Percentiles rank a stretch among this genome's conserved stretches.
These are phyloP conservation scores for Amphipoea oculea DNA, from an alignment of 2,888 invertebrate genomes.

Conservation along the genomic window DNA sequence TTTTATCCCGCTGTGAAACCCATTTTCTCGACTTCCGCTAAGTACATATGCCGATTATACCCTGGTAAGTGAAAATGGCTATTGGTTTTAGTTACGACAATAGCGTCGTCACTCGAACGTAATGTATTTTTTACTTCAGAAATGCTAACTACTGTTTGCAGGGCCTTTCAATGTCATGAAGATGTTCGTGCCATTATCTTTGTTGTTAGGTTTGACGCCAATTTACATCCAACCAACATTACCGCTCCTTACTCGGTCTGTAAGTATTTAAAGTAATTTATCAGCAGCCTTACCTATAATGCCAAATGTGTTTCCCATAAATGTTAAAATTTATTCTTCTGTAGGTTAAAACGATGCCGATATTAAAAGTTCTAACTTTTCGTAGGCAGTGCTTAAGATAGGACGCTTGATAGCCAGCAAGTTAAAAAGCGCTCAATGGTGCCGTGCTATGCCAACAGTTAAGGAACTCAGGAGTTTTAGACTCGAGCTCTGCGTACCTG, in stretches of 20 bases:
- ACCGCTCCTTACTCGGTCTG: conserved; percentile 80
- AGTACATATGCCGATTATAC: conserved; percentile 79
- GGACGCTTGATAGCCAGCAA: conserved; percentile 77
- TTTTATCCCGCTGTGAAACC: conserved; percentile 76
- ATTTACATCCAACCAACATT: conserved; percentile 81
- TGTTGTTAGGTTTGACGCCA: conserved; percentile 80
- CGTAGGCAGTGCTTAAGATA: conserved; percentile 80
- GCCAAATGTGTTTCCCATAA: not conserved
- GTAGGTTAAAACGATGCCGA: not conserved
- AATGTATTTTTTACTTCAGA: conserved; percentile 67
- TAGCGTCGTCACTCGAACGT: not conserved
- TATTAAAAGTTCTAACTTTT: conserved; percentile 16
- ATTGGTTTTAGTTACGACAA: not conserved
- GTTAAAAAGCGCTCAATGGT: conserved; percentile 65
- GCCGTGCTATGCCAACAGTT: conserved; percentile 76
- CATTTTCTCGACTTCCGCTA: conserved; percentile 78
- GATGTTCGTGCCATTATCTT: conserved; percentile 79
- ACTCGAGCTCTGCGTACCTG: conserved; percentile 79
- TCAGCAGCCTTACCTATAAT: no score
- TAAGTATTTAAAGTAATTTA: conserved; percentile 65
- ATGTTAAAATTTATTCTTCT: not conserved
- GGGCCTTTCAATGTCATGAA: conserved; percentile 80
- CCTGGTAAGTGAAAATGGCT: conserved; percentile 71
- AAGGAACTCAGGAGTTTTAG: conserved; percentile 79
- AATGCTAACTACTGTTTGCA: conserved; percentile 65